Evolutionary conservation across 92 coral and sea anemone genomes (phyloP).

Genomic region (Siderastrea siderea): DNA sequence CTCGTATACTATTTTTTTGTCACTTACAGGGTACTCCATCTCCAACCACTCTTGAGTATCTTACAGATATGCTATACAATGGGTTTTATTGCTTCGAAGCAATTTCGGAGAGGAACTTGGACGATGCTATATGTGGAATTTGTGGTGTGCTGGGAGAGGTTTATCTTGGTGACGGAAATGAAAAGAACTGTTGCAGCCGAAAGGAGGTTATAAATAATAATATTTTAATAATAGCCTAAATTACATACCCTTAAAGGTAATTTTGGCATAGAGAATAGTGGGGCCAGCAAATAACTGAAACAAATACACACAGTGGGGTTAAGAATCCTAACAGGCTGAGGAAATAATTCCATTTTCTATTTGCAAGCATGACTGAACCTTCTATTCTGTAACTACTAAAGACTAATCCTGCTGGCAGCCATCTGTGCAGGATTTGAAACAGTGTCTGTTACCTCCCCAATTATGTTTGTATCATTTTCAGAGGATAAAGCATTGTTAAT

Average conservation of each 20-base stretch:
- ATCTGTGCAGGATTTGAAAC: no score
- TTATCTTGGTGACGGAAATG: conserved; percentile 67
- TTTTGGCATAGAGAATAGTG: no score
- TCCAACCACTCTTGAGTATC: not conserved
- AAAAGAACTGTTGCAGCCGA: conserved; percentile 11
- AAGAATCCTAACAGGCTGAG: not conserved
- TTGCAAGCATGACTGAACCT: no score
- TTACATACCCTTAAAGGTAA: no score
- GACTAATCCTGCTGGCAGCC: no score
- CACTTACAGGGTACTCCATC: not conserved
- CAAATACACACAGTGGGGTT: not conserved
- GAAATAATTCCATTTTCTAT: no score
- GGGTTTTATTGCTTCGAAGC: conserved; percentile 50
- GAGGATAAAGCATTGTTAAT: not conserved
- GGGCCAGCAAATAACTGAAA: no score
- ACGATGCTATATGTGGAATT: conserved; percentile 59
- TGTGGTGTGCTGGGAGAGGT: conserved; percentile 50
- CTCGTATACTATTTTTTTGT: no score
- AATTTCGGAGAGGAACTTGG: conserved; percentile 31
- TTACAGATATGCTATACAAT: conserved; percentile 41
- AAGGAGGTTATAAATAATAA: conserved; percentile 17
- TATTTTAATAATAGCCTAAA: no score
- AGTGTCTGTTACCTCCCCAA: not conserved
- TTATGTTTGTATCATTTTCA: not conserved
- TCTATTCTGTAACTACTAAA: no score